phyloP scores from a whole-genome alignment of 2,113 vertebrate species.

The Chaetops frenatus region DNA sequence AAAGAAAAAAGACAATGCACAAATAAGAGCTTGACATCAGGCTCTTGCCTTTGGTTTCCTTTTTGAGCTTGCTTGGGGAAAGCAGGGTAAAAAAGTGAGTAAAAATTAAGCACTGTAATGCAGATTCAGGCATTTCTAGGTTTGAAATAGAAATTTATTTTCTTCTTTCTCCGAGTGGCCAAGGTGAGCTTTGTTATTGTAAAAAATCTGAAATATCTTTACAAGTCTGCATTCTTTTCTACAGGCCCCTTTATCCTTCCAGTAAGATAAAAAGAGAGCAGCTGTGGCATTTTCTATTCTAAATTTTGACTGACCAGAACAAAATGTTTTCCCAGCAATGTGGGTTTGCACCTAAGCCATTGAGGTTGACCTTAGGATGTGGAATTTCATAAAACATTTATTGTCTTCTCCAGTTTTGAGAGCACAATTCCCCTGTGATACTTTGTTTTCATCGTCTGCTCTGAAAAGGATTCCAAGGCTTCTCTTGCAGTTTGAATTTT shows the following conservation, averaged over 20 bases:
- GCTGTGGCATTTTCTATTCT: background rate
- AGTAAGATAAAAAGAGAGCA: background rate
- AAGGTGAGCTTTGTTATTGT: background rate
- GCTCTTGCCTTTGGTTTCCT: background rate
- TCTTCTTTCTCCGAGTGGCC: background rate
- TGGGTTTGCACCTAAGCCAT: background rate
- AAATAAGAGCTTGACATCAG: background rate
- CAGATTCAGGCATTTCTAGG: background rate
- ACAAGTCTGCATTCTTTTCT: background rate
- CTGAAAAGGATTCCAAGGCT: background rate
- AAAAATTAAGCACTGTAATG: background rate
- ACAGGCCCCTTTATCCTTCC: background rate
- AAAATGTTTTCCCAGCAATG: background rate
- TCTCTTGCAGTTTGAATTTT: background rate
- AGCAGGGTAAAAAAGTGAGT: background rate
- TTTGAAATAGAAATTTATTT: background rate
- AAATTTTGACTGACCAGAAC: background rate
- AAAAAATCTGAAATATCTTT: background rate
- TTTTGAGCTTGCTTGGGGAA: background rate
- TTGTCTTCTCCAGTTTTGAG: constrained; percentile 18
- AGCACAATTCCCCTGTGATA: constrained; percentile 1
- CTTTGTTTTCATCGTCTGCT: background rate
- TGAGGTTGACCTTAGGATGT: constrained; percentile 11
- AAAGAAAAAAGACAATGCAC: background rate
- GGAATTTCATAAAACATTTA: constrained; percentile 34